phyloP scores from a whole-genome alignment of 2,797 vertebrate species.

The Coracias cyanogaster region DNA sequence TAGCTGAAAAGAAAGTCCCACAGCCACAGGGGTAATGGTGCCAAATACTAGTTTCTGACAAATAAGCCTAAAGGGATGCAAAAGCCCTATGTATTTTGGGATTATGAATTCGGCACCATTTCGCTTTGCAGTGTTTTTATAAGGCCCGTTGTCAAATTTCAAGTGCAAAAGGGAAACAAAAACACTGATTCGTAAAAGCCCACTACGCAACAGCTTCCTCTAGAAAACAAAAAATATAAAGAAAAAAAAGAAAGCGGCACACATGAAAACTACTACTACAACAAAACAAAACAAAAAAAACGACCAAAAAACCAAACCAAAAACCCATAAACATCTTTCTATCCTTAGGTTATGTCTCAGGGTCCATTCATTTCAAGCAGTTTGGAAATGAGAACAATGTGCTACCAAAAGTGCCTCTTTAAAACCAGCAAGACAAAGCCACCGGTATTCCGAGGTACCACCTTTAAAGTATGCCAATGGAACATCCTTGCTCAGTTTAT shows the following conservation, averaged over 20 bases:
- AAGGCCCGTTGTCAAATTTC: neutral
- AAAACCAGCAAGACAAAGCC: neutral
- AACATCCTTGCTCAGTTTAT: neutral
- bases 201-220: neutral
- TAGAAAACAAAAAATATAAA: too few relatives aligned
- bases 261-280: neutral
- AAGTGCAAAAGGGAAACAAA: neutral
- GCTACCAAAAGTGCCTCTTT: neutral
- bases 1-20: neutral
- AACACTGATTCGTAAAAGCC: neutral
- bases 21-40: neutral
- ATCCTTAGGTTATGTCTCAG: neutral
- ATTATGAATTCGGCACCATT: neutral
- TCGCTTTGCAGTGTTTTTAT: neutral
- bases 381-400: neutral
- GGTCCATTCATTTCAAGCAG: neutral
- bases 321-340: neutral
- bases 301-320: too few relatives aligned
- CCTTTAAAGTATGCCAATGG: rapidly evolving
- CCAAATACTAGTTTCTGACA: neutral
- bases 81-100: neutral
- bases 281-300: neutral
- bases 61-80: neutral
- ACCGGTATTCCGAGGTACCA: neutral
- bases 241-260: neutral